These are phyloP conservation scores for Heliangelus exortis DNA, from an alignment of 2,797 vertebrate species.

Conservation along the genomic window DNA sequence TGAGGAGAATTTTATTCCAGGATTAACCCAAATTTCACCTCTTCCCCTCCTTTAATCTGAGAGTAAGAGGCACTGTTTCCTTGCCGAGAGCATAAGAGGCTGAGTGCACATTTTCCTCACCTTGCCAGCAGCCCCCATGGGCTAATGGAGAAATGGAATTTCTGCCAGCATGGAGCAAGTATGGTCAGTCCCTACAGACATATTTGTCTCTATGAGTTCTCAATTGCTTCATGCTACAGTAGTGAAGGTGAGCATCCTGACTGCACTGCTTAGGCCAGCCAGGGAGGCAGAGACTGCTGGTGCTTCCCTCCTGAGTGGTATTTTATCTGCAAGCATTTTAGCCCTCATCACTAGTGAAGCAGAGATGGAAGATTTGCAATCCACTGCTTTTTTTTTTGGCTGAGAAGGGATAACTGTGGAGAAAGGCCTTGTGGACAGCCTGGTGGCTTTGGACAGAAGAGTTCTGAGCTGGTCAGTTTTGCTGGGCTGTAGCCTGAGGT, in stretches of 20 bases:
- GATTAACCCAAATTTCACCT: neutral
- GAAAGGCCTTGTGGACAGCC: neutral
- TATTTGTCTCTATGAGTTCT: neutral
- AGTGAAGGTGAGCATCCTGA: neutral
- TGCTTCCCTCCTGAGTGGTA: neutral
- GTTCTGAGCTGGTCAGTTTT: neutral
- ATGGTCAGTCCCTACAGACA: too few relatives aligned
- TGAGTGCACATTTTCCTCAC: neutral
- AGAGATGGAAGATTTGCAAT: neutral
- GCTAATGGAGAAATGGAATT: neutral
- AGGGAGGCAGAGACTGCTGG: neutral
- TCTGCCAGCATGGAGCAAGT: neutral
- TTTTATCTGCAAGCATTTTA: neutral
- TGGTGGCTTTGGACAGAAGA: neutral
- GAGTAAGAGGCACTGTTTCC: neutral
- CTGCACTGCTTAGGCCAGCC: neutral
- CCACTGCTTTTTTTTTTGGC: neutral
- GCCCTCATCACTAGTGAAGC: neutral
- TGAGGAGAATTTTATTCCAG: neutral
- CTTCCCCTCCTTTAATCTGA: neutral
- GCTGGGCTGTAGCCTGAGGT: neutral
- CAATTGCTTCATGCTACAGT: rapidly evolving
- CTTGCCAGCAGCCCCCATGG: too few relatives aligned
- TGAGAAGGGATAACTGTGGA: neutral
- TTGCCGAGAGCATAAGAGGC: neutral